These are phyloP conservation scores for Drosophila multiciliata DNA, from an alignment of 2,888 invertebrate species.

Conservation along the genomic window DNA sequence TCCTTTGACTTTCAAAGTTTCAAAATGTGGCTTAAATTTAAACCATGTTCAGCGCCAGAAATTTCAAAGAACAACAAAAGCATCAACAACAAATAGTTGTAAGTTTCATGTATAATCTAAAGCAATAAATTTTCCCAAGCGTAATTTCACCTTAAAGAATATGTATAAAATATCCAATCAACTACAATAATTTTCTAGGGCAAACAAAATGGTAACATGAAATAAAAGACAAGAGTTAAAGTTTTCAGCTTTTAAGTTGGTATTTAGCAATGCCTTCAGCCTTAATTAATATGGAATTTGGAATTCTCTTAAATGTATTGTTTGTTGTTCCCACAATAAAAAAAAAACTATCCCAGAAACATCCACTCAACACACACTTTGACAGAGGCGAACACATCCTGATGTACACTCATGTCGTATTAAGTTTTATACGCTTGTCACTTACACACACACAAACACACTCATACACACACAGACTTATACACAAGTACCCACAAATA, in stretches of 20 bases:
- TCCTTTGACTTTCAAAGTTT: not conserved
- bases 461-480: constrained; percentile 1
- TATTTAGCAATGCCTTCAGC: constrained; percentile 80
- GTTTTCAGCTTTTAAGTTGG: not conserved
- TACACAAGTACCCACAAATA: not conserved
- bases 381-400: constrained; percentile 15
- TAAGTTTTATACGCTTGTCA: constrained; percentile 72
- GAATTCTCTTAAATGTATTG: constrained; percentile 60
- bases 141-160: not conserved
- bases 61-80: not conserved
- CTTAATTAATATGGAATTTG: constrained; percentile 74
- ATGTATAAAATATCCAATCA: not conserved
- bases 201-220: not conserved
- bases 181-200: not conserved
- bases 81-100: not conserved
- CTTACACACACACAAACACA: constrained; percentile 32
- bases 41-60: not conserved
- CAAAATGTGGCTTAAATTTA: not conserved
- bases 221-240: no score
- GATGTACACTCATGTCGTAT: constrained; percentile 51
- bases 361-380: constrained; percentile 51
- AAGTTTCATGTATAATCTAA: not conserved
- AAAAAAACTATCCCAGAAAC: constrained; percentile 27
- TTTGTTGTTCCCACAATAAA: constrained; percentile 16
- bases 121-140: not conserved